These are phyloP conservation scores for Neodontobutis hainanensis DNA, from an alignment of 2,113 vertebrate genomes.

Conservation along the genomic window DNA sequence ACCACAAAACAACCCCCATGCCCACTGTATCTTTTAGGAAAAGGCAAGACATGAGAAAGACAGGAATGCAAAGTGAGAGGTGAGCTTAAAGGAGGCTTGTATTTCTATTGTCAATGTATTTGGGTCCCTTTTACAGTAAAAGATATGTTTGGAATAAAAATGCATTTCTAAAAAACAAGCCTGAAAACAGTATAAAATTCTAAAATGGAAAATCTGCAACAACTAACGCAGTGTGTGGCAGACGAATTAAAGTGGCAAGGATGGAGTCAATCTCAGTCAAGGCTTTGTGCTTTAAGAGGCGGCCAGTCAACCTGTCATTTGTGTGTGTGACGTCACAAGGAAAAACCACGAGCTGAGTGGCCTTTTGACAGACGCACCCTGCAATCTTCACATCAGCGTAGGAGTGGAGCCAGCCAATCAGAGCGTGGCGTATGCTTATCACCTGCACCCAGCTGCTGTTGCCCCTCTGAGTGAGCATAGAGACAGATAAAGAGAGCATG, in stretches of 20 bases:
- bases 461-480: slow-evolving; percentile 53
- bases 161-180: not conserved
- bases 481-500: slow-evolving; percentile 46
- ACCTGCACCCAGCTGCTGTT: slow-evolving; percentile 76
- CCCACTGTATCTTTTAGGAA: too few species aligned
- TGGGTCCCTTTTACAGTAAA: too few species aligned
- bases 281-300: not conserved
- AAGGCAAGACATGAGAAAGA: too few species aligned
- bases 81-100: too few species aligned
- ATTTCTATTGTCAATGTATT: too few species aligned
- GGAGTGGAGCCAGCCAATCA: slow-evolving; percentile 71
- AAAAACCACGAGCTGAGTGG: slow-evolving; percentile 56
- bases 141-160: too few species aligned
- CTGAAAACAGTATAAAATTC: not conserved
- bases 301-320: slow-evolving; percentile 43
- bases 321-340: slow-evolving; percentile 54
- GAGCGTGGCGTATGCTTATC: slow-evolving; percentile 74
- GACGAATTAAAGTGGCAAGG: slow-evolving; percentile 3
- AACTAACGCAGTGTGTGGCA: not conserved
- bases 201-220: slow-evolving; percentile 6
- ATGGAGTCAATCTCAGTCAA: slow-evolving; percentile 14
- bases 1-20: too few species aligned
- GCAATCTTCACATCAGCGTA: slow-evolving; percentile 73
- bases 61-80: too few species aligned
- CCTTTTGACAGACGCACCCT: slow-evolving; percentile 73